Base-by-base conservation (phyloP, 1,140 invertebrate genomes). In the Zophobas morio region DNA sequence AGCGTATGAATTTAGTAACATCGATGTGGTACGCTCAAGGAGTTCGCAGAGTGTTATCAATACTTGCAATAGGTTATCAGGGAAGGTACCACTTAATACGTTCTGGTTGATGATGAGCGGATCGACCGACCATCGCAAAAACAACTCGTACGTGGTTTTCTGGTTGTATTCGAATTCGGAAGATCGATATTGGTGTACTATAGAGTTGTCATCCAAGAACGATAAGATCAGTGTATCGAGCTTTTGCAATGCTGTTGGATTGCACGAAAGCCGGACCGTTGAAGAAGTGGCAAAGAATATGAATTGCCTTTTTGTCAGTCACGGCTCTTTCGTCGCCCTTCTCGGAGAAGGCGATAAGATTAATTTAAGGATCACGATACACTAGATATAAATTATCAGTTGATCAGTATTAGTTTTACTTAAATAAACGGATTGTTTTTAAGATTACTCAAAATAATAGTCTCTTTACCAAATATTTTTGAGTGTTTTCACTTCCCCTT, bases 101-200 rank as follows among this genome's bases (percentile, higher is more conserved):
- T 85, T 84, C 70, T 85, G 84, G 84, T 34, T 85, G 5, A 85
- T 85, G 84, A 80, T 80, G 39, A 85, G 74, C 47, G 83, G 82
- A 0, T 84, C 84, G 6, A 6, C 34, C 1, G 79, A 80, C 46
- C 60, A 54, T 34, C 78, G 75, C 60, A 63, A 74, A 1, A 56
- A 42, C 4, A 49, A 75, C 5, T 76, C 82, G 1, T 82, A 80
- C 47, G 79, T 80, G 0, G 2, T 85, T 0, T 80, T 82, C 56
- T 85, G 84, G 84, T 35, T 85, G 39, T 84, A 85, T 70, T 82
- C 81, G 5, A 84, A 82, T 72, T 82, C 78, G n/a, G 81, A 80
- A 0, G 81, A 83, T 20, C 57, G 54, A 33, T 83, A 81, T 76
- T 79, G 81, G 53, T 82, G 80, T 49, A 85, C 84, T 0, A 73